Base-by-base conservation (phyloP, 2,888 invertebrate genomes). In the Teleogryllus oceanicus region DNA sequence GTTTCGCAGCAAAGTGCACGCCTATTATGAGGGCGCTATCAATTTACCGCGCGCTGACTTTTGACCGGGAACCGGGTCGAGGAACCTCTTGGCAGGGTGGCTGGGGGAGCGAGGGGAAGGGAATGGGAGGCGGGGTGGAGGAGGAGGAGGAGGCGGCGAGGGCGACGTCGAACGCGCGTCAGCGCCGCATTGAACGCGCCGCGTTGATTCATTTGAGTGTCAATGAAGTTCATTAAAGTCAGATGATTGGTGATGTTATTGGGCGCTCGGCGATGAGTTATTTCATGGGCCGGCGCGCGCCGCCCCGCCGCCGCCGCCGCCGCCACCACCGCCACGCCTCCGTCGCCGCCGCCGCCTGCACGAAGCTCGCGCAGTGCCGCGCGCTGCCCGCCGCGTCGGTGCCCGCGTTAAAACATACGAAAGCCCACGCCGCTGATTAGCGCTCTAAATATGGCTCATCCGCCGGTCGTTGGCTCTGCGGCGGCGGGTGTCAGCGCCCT, bases 181-280 rank as follows among this genome's bases (percentile, higher is more conserved):
- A 62, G 62, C 62, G n/a, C 13, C n/a, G n/a, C 62, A 62, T 62
- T 62, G 16, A n/a, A n/a, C 13, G 62, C 13, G 62, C 13, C 16
- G 62, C 62, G 62, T 62, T 62, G 62, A 62, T 62, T 62, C 62
- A 62, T 62, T 62, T 62, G 62, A 62, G 62, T 62, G 51, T 76
- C 77, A 80, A 77, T 37, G 62, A 78, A 51, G 78, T 75, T 75
- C 77, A 78, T 62, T 24, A 62, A 62, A 62, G 62, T 62, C 62
- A 62, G 62, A 62, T 62, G 62, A 62, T 62, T 62, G 62, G 62
- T 62, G 62, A 62, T 62, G 62, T 62, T 62, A 62, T 62, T 62
- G 62, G 62, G 62, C 4, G 62, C 11, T 3, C 62, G 62, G 37
- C 37, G 37, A 37, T 62, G 62, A 62, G 62, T 62, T 62, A 62